These are phyloP conservation scores for Aspidiotus destructor DNA, from an alignment of 2,888 invertebrate genomes.

Conservation along the genomic window DNA sequence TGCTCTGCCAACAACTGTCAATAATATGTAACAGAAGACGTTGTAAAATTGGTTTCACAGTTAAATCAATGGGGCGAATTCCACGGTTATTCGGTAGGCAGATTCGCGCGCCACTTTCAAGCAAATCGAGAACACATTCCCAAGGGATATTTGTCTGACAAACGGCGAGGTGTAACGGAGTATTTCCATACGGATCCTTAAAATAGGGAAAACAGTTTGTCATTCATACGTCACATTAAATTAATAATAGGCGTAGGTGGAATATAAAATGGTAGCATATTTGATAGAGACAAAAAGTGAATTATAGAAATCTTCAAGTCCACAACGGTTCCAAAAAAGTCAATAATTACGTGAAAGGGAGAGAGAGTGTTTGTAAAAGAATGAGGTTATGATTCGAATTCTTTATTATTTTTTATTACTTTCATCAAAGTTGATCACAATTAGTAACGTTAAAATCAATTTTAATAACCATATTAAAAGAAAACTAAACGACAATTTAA, in stretches of 20 bases:
- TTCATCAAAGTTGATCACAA: too few species aligned
- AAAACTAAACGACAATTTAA: too few species aligned
- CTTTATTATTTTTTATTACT: too few species aligned
- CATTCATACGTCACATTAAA: not conserved
- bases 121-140: conserved; percentile 46
- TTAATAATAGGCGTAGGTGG: not conserved
- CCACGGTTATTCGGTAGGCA: conserved; percentile 45
- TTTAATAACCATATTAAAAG: too few species aligned
- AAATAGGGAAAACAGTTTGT: conserved; percentile 13
- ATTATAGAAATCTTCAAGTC: too few species aligned
- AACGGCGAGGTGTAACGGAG: conserved; percentile 50
- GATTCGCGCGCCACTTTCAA: conserved; percentile 47
- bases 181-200: conserved; percentile 48
- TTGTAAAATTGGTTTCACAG: conserved; percentile 44
- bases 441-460: too few species aligned
- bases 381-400: too few species aligned
- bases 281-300: not conserved
- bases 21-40: conserved; percentile 47
- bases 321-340: too few species aligned
- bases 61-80: conserved; percentile 47
- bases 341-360: too few species aligned
- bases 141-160: conserved; percentile 48
- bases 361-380: too few species aligned
- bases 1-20: conserved; percentile 42
- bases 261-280: not conserved